These are phyloP conservation scores for Brenthis hecate DNA, from an alignment of 2,888 invertebrate species.

Conservation along the genomic window DNA sequence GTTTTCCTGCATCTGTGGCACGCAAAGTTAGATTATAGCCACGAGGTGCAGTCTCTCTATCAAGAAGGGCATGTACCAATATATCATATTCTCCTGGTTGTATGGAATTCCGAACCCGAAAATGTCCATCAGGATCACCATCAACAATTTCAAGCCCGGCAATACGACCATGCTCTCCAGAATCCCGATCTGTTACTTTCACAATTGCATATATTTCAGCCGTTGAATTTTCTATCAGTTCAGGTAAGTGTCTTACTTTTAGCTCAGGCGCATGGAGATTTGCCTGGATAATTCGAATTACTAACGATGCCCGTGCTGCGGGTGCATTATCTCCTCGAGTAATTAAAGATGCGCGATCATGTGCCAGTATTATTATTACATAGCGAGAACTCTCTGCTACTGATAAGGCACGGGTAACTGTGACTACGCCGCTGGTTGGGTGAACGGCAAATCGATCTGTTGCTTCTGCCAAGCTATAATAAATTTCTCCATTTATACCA, in stretches of 20 bases:
- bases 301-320: conserved; percentile 89
- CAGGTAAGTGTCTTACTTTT: conserved; percentile 89
- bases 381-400: conserved; percentile 87
- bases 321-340: conserved; percentile 81
- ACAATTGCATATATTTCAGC: conserved; percentile 95
- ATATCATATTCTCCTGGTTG: conserved; percentile 89
- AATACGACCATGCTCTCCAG: conserved; percentile 92
- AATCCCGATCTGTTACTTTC: conserved; percentile 91
- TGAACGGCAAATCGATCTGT: conserved; percentile 95
- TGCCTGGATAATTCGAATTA: conserved; percentile 89
- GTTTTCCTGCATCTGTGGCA: conserved; percentile 92
- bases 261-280: conserved; percentile 95
- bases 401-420: conserved; percentile 89
- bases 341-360: conserved; percentile 89
- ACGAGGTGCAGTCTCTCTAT: conserved; percentile 89
- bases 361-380: conserved; percentile 90
- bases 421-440: conserved; percentile 94
- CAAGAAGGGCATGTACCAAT: conserved; percentile 88
- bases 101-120: conserved; percentile 86
- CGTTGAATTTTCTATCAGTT: conserved; percentile 90
- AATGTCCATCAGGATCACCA: conserved; percentile 95
- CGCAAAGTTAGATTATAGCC: conserved; percentile 94
- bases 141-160: conserved; percentile 91
- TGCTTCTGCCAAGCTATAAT: conserved; percentile 93
- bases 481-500: conserved; percentile 97